phyloP scores from a whole-genome alignment of 2,797 vertebrate species.

The Lophius americanus region DNA sequence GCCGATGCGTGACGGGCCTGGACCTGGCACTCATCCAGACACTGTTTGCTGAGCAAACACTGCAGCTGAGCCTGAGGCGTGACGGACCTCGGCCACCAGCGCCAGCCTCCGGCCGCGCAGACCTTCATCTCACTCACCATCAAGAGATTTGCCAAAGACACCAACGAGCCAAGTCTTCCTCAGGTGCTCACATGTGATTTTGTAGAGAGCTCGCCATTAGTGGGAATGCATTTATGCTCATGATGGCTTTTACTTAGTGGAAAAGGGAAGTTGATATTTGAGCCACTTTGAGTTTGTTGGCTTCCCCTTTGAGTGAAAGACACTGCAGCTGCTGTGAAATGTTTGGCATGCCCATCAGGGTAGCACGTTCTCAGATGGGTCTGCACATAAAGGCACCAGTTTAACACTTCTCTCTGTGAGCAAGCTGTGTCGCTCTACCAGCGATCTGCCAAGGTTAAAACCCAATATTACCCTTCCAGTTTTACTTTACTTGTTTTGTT shows the following conservation, averaged over 20 bases:
- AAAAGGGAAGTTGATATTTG: constrained; percentile 14
- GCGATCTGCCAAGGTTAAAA: neutral
- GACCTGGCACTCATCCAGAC: constrained; percentile 88
- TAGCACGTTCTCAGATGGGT: constrained; percentile 6
- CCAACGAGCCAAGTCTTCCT: constrained; percentile 85
- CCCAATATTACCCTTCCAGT: neutral
- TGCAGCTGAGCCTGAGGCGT: constrained; percentile 83
- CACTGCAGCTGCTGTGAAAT: constrained; percentile 2
- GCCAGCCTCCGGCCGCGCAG: constrained; percentile 52
- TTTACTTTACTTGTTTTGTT: neutral
- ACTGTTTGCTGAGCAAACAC: constrained; percentile 85
- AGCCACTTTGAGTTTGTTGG: constrained; percentile 16
- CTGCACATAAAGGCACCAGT: neutral
- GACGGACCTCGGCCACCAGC: constrained; percentile 48
- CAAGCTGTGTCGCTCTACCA: neutral
- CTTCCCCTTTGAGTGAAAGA: neutral
- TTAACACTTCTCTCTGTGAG: constrained; percentile 5
- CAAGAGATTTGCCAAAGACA: constrained; percentile 85
- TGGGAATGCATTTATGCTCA: neutral
- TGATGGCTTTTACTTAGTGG: constrained; percentile 10
- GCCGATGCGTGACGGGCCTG: constrained; percentile 83
- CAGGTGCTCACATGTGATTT: constrained; percentile 78
- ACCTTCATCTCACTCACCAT: constrained; percentile 42
- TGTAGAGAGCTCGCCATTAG: no score
- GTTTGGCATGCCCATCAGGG: neutral